A percentile compares a stretch with the other conserved stretches of the same genome.
Evolutionary conservation across 1,140 invertebrate genomes (phyloP).

Genomic region (Apis florea): DNA sequence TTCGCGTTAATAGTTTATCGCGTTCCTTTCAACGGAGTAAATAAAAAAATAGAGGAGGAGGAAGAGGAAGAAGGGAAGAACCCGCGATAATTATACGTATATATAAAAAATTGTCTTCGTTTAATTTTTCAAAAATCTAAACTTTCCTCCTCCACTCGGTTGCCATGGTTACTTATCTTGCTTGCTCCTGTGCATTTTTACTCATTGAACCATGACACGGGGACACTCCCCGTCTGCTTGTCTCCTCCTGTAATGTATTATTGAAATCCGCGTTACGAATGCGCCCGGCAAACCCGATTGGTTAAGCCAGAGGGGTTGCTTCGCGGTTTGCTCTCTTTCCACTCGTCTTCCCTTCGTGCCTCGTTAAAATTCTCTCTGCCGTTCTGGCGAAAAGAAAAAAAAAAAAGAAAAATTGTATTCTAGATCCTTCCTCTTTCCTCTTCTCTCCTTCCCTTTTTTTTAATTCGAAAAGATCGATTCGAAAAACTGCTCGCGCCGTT

Average conservation of each 20-base stretch:
- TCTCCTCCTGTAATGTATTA: constrained; percentile 62
- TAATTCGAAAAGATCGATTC: background rate
- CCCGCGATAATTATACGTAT: too few relatives aligned
- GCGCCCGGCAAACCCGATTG: constrained; percentile 64
- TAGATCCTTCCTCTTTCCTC: background rate
- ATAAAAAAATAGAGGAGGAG: too few relatives aligned
- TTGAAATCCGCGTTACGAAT: constrained; percentile 63
- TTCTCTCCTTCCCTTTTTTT: background rate
- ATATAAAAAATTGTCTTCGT: too few relatives aligned
- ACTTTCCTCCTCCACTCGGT: constrained; percentile 33
- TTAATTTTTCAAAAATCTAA: background rate
- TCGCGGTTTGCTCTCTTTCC: constrained; percentile 19
- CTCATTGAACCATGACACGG: constrained; percentile 59
- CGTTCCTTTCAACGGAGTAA: background rate
- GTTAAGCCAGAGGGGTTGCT: constrained; percentile 59
- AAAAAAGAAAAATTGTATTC: constrained; percentile 10
- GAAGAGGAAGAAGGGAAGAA: too few relatives aligned
- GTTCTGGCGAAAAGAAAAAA: too few relatives aligned
- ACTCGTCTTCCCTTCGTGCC: constrained; percentile 29
- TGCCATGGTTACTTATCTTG: constrained; percentile 62
- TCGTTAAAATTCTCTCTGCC: constrained; percentile 52
- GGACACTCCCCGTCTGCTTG: constrained; percentile 29
- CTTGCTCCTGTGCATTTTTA: constrained; percentile 65
- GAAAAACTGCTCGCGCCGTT: background rate
- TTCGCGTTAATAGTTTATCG: constrained; percentile 19